Evolutionary conservation across 2,888 invertebrate genomes (phyloP).

Genomic region (Zeuzera pyrina): DNA sequence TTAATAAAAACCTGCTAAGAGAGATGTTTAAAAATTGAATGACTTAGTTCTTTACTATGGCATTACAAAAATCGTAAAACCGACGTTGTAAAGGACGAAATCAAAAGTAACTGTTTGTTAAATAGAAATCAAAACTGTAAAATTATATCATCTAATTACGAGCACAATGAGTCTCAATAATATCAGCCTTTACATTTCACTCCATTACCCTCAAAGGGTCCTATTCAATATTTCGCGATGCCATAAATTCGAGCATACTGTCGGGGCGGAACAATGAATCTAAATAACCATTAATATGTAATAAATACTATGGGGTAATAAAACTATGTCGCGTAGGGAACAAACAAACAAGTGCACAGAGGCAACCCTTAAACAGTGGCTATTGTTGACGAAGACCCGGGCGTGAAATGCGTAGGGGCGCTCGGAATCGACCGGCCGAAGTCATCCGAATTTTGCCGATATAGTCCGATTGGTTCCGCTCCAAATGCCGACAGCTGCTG

Average conservation of each 20-base stretch:
- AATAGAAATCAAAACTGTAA: constrained; percentile 15
- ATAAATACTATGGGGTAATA: constrained; percentile 71
- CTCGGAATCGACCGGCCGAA: constrained; percentile 25
- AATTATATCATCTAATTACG: constrained; percentile 37
- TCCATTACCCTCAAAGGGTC: constrained; percentile 35
- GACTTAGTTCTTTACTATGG: too few species aligned
- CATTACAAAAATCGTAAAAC: too few species aligned
- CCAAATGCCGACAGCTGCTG: constrained; percentile 68
- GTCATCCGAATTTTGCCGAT: constrained; percentile 47
- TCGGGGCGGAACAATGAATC: constrained; percentile 66
- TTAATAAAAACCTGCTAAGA: too few species aligned
- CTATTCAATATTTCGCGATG: constrained; percentile 57
- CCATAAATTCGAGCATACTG: constrained; percentile 71
- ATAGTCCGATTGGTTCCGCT: constrained; percentile 60
- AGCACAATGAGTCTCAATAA: constrained; percentile 36
- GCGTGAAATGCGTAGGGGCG: constrained; percentile 14
- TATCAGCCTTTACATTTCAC: constrained; percentile 42
- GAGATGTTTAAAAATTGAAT: too few species aligned
- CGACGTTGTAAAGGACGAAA: too few species aligned
- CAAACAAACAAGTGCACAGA: constrained; percentile 68
- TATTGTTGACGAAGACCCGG: constrained; percentile 40
- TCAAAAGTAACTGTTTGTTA: too few species aligned
- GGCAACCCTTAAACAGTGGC: constrained; percentile 54
- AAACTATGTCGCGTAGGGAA: constrained; percentile 56
- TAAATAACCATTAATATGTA: constrained; percentile 74